phyloP scores from a whole-genome alignment of 2,113 vertebrate species.

The Orycteropus afer region DNA sequence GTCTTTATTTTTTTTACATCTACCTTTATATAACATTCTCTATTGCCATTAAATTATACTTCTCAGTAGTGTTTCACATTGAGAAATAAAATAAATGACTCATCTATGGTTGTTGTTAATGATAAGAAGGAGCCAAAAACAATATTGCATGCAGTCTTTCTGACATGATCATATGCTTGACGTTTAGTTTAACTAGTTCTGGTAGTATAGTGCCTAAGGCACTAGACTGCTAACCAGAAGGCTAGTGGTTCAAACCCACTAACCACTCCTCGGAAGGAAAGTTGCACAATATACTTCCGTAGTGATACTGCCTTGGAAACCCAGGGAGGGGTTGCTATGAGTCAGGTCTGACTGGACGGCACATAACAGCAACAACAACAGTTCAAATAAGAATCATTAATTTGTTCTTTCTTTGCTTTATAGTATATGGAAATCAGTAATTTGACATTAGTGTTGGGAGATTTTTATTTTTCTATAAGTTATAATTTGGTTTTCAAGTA shows the following conservation, averaged over 20 bases:
- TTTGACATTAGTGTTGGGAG: conserved; percentile 2
- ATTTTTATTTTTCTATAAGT: neutral
- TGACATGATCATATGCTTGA: neutral
- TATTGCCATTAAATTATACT: neutral
- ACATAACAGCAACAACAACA: neutral
- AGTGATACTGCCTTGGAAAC: too few relatives aligned
- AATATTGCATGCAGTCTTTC: neutral
- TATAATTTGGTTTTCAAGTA: conserved; percentile 48
- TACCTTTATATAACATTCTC: neutral
- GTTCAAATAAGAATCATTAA: neutral
- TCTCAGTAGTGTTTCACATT: conserved; percentile 2
- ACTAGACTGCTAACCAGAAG: too few relatives aligned
- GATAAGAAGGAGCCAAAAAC: conserved; percentile 38
- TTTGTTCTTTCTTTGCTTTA: neutral
- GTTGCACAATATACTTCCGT: too few relatives aligned
- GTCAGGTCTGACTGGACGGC: too few relatives aligned
- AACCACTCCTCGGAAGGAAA: too few relatives aligned
- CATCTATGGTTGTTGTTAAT: conserved; percentile 5
- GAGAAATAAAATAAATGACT: conserved; percentile 37
- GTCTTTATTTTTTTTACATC: neutral
- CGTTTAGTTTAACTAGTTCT: neutral
- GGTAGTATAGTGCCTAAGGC: too few relatives aligned
- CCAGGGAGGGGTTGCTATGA: too few relatives aligned
- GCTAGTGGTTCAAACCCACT: too few relatives aligned
- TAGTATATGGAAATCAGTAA: neutral